phyloP scores from a whole-genome alignment of 2,797 vertebrate species.

The Lithobates sylvaticus region DNA sequence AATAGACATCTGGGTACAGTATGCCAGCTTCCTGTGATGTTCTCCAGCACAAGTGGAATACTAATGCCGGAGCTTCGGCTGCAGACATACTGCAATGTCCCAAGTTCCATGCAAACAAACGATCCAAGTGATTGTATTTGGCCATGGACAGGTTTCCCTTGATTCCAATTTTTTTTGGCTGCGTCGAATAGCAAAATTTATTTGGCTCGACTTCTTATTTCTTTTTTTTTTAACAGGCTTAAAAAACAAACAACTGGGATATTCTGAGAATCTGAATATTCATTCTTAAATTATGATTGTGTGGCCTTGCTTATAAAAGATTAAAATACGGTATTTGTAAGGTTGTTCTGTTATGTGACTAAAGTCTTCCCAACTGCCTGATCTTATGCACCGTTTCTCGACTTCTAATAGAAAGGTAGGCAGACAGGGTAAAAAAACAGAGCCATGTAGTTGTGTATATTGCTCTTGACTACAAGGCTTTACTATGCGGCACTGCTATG shows the following conservation, averaged over 20 bases:
- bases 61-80: background rate
- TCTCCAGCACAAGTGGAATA: conserved; percentile 18
- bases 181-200: background rate
- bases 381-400: too few species aligned
- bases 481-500: background rate
- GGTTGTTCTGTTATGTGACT: too few species aligned
- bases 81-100: conserved; percentile 15
- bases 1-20: conserved; percentile 22
- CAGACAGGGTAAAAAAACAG: background rate
- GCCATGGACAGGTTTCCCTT: background rate
- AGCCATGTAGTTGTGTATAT: background rate
- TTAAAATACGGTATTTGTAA: too few species aligned
- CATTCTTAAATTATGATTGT: too few species aligned
- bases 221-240: too few species aligned
- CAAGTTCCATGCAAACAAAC: background rate
- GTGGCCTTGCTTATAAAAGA: too few species aligned
- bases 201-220: background rate
- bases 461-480: too few species aligned
- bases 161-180: background rate
- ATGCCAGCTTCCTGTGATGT: conserved; percentile 35
- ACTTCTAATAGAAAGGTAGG: too few species aligned
- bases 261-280: background rate
- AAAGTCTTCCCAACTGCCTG: too few species aligned
- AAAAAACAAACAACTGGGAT: background rate
- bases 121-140: background rate